Percentiles rank a stretch among this genome's conserved stretches.
These are phyloP conservation scores for Serrognathus titanus DNA, from an alignment of 2,888 invertebrate species.

Conservation along the genomic window DNA sequence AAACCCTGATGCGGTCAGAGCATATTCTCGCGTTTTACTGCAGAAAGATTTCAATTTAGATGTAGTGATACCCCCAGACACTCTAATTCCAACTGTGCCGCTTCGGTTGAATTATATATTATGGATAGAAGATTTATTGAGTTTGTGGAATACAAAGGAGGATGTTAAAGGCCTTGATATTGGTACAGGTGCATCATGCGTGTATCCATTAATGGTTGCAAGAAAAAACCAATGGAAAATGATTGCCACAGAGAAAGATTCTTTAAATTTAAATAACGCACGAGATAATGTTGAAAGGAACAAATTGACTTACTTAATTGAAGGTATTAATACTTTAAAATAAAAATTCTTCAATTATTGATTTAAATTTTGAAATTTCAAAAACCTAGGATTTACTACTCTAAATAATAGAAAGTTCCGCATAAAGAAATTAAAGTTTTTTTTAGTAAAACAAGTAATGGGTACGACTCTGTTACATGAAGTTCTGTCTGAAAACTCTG, in stretches of 20 bases:
- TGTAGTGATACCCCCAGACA: slow-evolving; percentile 75
- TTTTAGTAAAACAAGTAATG: slow-evolving; percentile 57
- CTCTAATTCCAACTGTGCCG: slow-evolving; percentile 90
- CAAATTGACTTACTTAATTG: slow-evolving; percentile 62
- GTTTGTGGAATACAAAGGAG: slow-evolving; percentile 46
- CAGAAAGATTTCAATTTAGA: slow-evolving; percentile 81
- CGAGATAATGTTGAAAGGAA: slow-evolving; percentile 71
- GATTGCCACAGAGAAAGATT: slow-evolving; percentile 81
- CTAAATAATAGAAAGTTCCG: too few species aligned
- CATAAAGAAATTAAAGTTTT: too few species aligned
- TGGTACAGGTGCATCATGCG: slow-evolving; percentile 93
- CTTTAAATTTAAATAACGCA: slow-evolving; percentile 66
- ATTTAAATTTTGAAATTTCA: too few species aligned
- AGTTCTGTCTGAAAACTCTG: slow-evolving; percentile 39
- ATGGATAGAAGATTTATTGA: slow-evolving; percentile 83
- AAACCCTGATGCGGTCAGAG: slow-evolving; percentile 69
- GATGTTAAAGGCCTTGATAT: slow-evolving; percentile 57
- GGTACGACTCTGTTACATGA: slow-evolving; percentile 50
- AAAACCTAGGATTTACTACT: too few species aligned
- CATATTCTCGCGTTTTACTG: slow-evolving; percentile 76
- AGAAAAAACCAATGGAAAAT: slow-evolving; percentile 81
- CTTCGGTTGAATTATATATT: slow-evolving; percentile 90
- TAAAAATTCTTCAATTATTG: too few species aligned
- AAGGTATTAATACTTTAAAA: slow-evolving; percentile 45
- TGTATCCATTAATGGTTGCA: slow-evolving; percentile 85